Base-by-base conservation (phyloP, 2,113 vertebrate genomes). In the Coryphaenoides rupestris region DNA sequence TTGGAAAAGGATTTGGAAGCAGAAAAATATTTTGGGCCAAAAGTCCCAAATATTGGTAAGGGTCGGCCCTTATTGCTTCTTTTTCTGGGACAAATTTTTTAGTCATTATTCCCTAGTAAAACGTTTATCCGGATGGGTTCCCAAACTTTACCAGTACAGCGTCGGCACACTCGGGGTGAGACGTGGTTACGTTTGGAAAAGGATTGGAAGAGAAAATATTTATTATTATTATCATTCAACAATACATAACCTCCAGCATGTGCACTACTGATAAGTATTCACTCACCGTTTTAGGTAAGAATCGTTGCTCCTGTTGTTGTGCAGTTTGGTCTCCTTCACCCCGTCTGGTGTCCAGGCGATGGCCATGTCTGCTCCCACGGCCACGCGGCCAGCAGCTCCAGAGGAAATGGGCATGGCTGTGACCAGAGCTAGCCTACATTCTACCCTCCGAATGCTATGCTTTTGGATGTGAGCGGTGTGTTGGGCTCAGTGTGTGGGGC, bases 271-370 rank as follows among this genome's bases (percentile, higher is more conserved):
- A 24, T 33, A 40, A 21, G 15, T 19, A n/a, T 68, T 10, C 17
- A 69, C 90, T 83, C 76, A 93, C 92, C 88, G 87, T 50, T 88
- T 85, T 65, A 93, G 76, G 72, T 92, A 93, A 7, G 93, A 93
- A 68, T 89, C 87, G 15, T 19, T 70, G 15, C 65, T 79, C 64
- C 66, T 81, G 57, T 60, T n/a, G n/a, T n/a, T 68, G 68, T 59
- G 26, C 16, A 0, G 0, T 54, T 12, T 56, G 5, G 55, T 53
- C 19, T 63, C 84, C 53, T 52, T 69, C 19, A 64, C 60, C 62
- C 81, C 84, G 54, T 79, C 79, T 23, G 74, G 54, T 13, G 76
- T 45, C 82, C 80, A 84, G 22, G 63, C 63, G 60, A 75, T 63
- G 3, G 64, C 78, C 0, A 55, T 66, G 46, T 81, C 61, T 0